Conservation (phyloP, 1,140 invertebrate genomes). For the Andrena cerasifolii region DNA sequence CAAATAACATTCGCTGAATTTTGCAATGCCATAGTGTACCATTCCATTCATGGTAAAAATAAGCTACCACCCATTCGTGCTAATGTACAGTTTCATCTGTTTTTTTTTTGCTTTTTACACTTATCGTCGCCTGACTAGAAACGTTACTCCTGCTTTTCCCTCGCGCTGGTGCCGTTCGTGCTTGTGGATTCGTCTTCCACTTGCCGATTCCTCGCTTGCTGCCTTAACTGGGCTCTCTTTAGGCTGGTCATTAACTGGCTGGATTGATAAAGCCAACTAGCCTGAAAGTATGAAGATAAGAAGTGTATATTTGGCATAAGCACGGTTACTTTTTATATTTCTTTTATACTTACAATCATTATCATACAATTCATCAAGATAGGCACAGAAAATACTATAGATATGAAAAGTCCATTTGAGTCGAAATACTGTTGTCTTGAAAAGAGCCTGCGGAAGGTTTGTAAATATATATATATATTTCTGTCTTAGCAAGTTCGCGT, state of each 20-base stretch:
- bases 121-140: constrained; percentile 53
- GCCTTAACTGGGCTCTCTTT: constrained; percentile 89
- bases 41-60: constrained; percentile 6
- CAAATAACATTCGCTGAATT: constrained; percentile 25
- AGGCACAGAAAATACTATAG: constrained; percentile 94
- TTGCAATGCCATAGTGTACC: constrained; percentile 28
- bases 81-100: constrained; percentile 32
- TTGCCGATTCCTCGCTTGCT: constrained; percentile 79
- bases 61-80: constrained; percentile 3
- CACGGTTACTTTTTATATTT: neutral
- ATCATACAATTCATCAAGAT: constrained; percentile 95
- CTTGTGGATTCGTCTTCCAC: constrained; percentile 35
- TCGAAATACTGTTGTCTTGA: constrained; percentile 96
- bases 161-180: constrained; percentile 26
- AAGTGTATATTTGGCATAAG: neutral
- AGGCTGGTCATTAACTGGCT: constrained; percentile 92
- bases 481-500: neutral
- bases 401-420: constrained; percentile 95
- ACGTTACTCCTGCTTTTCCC: constrained; percentile 55
- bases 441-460: constrained; percentile 85
- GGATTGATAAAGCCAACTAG: constrained; percentile 92
- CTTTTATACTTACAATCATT: constrained; percentile 91
- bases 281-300: constrained; percentile 81
- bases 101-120: neutral
- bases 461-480: neutral